A percentile compares a stretch with the other conserved stretches of the same genome.
Conservation (phyloP, 2,797 vertebrate genomes). For the Coregonus ussuriensis region DNA sequence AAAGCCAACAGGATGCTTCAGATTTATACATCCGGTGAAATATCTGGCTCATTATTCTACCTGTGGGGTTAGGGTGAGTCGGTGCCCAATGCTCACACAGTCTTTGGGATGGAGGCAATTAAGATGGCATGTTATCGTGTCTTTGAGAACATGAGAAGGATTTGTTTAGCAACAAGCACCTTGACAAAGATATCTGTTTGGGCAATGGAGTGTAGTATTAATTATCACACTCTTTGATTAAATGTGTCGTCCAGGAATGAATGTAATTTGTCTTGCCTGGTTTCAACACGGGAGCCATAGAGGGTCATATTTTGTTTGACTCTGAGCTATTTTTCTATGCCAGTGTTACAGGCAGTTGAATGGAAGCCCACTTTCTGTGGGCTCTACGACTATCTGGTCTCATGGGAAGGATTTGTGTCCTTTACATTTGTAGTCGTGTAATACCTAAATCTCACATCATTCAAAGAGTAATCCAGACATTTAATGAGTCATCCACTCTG, state of each 20-base stretch:
- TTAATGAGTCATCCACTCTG: not conserved
- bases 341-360: not conserved
- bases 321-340: constrained; percentile 44
- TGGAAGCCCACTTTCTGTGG: not conserved
- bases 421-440: not conserved
- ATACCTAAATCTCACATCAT: not conserved
- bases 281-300: constrained; percentile 54
- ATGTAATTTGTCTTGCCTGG: constrained; percentile 80
- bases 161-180: constrained; percentile 80
- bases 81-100: constrained; percentile 14
- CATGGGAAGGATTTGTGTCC: not conserved
- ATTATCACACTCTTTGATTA: constrained; percentile 82
- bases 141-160: constrained; percentile 78
- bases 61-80: too few relatives aligned
- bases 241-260: constrained; percentile 69
- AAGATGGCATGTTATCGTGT: constrained; percentile 84
- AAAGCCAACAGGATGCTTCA: too few relatives aligned
- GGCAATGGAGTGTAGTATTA: constrained; percentile 82
- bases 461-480: not conserved
- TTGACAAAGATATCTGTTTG: constrained; percentile 86
- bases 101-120: constrained; percentile 84
- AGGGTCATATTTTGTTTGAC: constrained; percentile 66
- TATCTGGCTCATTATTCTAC: too few relatives aligned
- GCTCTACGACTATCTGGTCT: not conserved
- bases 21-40: too few relatives aligned